Percentiles rank a stretch among this genome's conserved stretches.
These are phyloP conservation scores for Neocrepidodera transversa DNA, from an alignment of 2,888 invertebrate species.

Conservation along the genomic window DNA sequence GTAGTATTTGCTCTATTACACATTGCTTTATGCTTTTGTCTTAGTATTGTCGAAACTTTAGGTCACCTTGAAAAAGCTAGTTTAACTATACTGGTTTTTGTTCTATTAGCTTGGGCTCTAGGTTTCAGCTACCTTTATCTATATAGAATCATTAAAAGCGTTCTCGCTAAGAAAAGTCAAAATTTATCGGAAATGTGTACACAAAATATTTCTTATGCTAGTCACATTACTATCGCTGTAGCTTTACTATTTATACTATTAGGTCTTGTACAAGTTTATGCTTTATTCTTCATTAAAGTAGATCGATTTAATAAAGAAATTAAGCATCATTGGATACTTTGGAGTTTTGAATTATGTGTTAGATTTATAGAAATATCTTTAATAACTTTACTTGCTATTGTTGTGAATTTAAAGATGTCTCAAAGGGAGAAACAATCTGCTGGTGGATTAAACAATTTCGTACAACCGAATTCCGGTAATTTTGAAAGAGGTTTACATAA, in stretches of 20 bases:
- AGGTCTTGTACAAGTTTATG: conserved; percentile 85
- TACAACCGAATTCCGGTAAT: conserved; percentile 51
- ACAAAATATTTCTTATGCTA: conserved; percentile 84
- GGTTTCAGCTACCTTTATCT: conserved; percentile 86
- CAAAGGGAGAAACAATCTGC: conserved; percentile 77
- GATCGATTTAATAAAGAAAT: conserved; percentile 64
- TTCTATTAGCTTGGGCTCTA: conserved; percentile 82
- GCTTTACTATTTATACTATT: conserved; percentile 84
- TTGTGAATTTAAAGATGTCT: conserved; percentile 73
- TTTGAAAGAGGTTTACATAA: conserved; percentile 53
- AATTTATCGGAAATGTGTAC: conserved; percentile 78
- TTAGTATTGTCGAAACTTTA: conserved; percentile 77
- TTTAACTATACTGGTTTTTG: conserved; percentile 81
- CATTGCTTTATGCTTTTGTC: conserved; percentile 79
- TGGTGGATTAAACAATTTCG: conserved; percentile 64
- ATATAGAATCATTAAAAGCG: conserved; percentile 78
- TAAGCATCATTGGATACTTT: conserved; percentile 86
- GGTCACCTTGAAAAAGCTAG: conserved; percentile 58
- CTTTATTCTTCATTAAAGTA: conserved; percentile 70
- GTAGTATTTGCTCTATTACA: conserved; percentile 81
- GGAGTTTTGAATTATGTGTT: conserved; percentile 88
- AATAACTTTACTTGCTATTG: conserved; percentile 85
- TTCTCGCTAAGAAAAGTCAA: conserved; percentile 78
- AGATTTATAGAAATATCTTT: conserved; percentile 87
- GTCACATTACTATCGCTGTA: conserved; percentile 87